Conservation (phyloP, 2,113 vertebrate genomes). For the Suncus etruscus region DNA sequence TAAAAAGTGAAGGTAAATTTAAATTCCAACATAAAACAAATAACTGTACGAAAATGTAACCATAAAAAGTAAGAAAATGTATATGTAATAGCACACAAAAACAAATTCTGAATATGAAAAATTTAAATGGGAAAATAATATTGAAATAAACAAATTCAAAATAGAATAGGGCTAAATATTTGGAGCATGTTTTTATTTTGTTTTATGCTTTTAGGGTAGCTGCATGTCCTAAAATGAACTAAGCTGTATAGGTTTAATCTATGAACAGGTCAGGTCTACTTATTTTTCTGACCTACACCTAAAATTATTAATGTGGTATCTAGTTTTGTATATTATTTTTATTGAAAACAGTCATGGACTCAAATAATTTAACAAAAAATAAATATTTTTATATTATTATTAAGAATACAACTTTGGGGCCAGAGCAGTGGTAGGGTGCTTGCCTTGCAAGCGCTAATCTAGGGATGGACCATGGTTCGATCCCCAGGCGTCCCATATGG, state of each 20-base stretch:
- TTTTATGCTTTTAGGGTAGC: not conserved
- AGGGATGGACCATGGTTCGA: no score
- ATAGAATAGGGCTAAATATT: not conserved
- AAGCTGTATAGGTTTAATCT: not conserved
- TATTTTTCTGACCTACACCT: not conserved
- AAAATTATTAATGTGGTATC: not conserved
- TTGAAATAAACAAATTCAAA: not conserved
- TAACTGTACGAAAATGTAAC: not conserved
- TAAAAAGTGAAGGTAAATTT: not conserved
- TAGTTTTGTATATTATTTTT: not conserved
- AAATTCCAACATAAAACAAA: not conserved
- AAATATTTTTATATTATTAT: not conserved
- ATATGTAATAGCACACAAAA: not conserved
- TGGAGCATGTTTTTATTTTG: not conserved
- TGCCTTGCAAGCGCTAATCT: no score
- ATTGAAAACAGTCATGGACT: not conserved
- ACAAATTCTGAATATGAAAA: not conserved
- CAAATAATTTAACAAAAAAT: not conserved
- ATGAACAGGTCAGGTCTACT: not conserved
- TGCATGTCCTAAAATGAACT: not conserved
- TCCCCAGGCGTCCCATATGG: no score
- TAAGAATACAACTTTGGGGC: not conserved
- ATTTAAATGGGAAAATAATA: not conserved
- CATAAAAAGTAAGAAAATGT: not conserved
- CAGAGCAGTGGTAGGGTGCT: no score